These are phyloP conservation scores for Heteractis magnifica DNA, from an alignment of 92 coral and sea anemone genomes.

Conservation along the genomic window DNA sequence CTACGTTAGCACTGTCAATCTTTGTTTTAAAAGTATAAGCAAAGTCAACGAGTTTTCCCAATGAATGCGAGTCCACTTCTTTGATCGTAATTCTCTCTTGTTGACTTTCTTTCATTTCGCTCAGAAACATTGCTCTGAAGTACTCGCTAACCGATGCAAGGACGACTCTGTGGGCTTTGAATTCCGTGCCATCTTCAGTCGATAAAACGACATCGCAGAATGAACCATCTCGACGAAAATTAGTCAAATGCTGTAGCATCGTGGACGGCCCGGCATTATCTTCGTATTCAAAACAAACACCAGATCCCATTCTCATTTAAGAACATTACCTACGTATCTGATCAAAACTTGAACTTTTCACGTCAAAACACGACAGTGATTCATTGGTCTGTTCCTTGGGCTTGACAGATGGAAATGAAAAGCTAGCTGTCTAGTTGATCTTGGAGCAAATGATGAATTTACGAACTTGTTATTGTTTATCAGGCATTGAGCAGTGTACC, in stretches of 20 bases:
- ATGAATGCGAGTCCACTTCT: slow-evolving; percentile 69
- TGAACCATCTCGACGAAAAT: slow-evolving; percentile 73
- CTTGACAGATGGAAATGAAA: background rate
- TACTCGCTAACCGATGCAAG: slow-evolving; percentile 91
- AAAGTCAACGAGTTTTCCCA: slow-evolving; percentile 73
- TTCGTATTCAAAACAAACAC: slow-evolving; percentile 63
- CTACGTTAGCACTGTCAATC: slow-evolving; percentile 68
- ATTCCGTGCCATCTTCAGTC: slow-evolving; percentile 81
- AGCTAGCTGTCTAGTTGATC: background rate
- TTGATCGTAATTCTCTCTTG: slow-evolving; percentile 66
- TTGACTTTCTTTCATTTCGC: slow-evolving; percentile 95
- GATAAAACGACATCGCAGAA: slow-evolving; percentile 84
- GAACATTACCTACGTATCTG: background rate
- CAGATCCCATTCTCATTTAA: slow-evolving; percentile 40
- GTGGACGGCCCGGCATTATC: slow-evolving; percentile 70
- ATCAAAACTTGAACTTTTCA: background rate
- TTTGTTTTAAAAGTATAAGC: slow-evolving; percentile 69
- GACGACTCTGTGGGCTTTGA: slow-evolving; percentile 81
- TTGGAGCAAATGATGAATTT: background rate
- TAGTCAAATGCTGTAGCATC: slow-evolving; percentile 67
- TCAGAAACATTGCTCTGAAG: slow-evolving; percentile 94
- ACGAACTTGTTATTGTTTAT: background rate
- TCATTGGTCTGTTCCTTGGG: background rate
- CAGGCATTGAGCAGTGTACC: background rate
- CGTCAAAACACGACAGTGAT: slow-evolving; percentile 8